phyloP scores from a whole-genome alignment of 2,113 vertebrate genomes.

The Anguilla japonica region DNA sequence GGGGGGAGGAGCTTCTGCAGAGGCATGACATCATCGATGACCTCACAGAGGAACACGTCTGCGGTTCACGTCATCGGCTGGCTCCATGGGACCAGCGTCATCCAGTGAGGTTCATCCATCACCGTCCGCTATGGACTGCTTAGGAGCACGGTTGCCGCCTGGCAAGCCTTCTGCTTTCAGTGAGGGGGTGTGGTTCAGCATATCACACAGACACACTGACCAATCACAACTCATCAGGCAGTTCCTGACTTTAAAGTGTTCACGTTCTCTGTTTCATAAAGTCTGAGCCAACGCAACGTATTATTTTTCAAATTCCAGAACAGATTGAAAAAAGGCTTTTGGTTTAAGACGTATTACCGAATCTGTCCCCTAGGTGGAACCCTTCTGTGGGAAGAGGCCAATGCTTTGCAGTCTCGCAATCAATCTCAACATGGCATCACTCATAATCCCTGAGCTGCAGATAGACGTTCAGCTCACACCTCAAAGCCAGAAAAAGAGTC shows the following conservation, averaged over 20 bases:
- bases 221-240: neutral
- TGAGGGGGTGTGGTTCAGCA: neutral
- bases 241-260: neutral
- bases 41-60: neutral
- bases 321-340: neutral
- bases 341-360: conserved; percentile 6
- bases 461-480: neutral
- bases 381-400: neutral
- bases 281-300: neutral
- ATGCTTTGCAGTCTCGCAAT: neutral
- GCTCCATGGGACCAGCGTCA: neutral
- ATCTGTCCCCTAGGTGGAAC: conserved; percentile 45
- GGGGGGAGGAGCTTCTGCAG: neutral
- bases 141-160: neutral
- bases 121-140: neutral
- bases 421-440: neutral
- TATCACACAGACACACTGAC: neutral
- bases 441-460: neutral
- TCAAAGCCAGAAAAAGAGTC: neutral
- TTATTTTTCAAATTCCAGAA: neutral
- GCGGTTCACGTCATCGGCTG: neutral
- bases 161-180: neutral
- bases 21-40: neutral
- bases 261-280: neutral
- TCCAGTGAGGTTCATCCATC: neutral